Base-by-base conservation (phyloP, 1,140 invertebrate species). In the Drosophila varians region DNA sequence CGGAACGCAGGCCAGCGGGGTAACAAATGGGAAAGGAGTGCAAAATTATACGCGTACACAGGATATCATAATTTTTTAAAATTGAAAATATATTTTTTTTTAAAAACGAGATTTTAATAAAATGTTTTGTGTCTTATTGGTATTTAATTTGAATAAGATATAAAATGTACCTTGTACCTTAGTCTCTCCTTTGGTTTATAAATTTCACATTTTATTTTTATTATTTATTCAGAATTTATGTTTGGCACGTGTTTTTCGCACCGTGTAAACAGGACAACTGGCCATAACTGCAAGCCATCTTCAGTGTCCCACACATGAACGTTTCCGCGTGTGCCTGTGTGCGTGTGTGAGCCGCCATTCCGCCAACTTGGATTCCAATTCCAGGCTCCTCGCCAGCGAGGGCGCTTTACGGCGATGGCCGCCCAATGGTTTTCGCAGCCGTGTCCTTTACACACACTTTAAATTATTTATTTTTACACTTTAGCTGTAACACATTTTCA, bases 401-500 rank as follows among this genome's bases (percentile, higher is more conserved):
- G 73, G 66, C 61, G 68, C 80, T 84, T 86, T 86, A 84, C 75
- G 76, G 79, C 66, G 26, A 66, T 66, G 79, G 70, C 64, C 38
- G 55, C 68, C 69, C 58, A 57, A 78, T 65, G 76, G 53, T 74
- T 55, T 69, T 84, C 74, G 80, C 82, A 79, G 82, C 49, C 76
- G 73, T 86, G 80, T 86, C 82, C 80, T 86, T 68, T 86, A 86
- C 82, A 87, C 80, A 87, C 80, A 86, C 82, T 86, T 86, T 86
- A 86, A 86, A 86, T 86, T 86, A 86, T 86, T 86, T 86, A 86
- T 86, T 86, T 86, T 86, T 86, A 86, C 80, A 86, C 80, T 86
- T 73, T 86, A 77, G 80, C 80, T 87, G 80, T 86, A 80, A 86
- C 77, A 86, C 80, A 87, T 87, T 76, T 76, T 73, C 43, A 34